phyloP scores from a whole-genome alignment of 2,888 invertebrate genomes.

The Nomada fabriciana region DNA sequence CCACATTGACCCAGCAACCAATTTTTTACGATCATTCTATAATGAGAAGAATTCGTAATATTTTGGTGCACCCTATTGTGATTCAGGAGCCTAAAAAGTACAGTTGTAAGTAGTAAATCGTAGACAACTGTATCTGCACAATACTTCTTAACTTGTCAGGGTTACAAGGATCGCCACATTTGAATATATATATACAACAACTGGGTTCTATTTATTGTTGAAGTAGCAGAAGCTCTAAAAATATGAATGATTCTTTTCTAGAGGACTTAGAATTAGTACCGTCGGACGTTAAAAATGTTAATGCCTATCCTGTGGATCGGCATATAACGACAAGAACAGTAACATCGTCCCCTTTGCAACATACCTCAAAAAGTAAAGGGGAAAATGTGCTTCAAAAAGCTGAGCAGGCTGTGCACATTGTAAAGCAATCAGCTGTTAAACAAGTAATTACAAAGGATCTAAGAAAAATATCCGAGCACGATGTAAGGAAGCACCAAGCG shows the following conservation, averaged over 20 bases:
- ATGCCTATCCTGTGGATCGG: slow-evolving; percentile 61
- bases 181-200: neutral
- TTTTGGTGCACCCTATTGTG: neutral
- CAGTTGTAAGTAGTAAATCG: neutral
- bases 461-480: slow-evolving; percentile 54
- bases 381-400: slow-evolving; percentile 33
- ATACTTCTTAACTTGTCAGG: neutral
- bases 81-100: neutral
- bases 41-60: neutral
- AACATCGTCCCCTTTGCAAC: slow-evolving; percentile 61
- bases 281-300: slow-evolving; percentile 54
- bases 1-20: neutral
- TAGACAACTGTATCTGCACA: neutral
- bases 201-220: slow-evolving; percentile 2
- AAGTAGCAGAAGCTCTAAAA: slow-evolving; percentile 15
- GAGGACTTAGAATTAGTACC: slow-evolving; percentile 77
- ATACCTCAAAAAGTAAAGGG: slow-evolving; percentile 9
- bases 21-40: neutral
- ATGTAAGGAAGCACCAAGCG: slow-evolving; percentile 46
- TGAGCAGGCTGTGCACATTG: neutral
- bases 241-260: slow-evolving; percentile 80
- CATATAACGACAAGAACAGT: slow-evolving; percentile 76
- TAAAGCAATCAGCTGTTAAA: slow-evolving; percentile 25
- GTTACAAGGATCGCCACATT: neutral
- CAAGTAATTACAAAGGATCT: slow-evolving; percentile 27